Base-by-base conservation (phyloP, 2,113 vertebrate genomes). In the Cheirogaleus medius region DNA sequence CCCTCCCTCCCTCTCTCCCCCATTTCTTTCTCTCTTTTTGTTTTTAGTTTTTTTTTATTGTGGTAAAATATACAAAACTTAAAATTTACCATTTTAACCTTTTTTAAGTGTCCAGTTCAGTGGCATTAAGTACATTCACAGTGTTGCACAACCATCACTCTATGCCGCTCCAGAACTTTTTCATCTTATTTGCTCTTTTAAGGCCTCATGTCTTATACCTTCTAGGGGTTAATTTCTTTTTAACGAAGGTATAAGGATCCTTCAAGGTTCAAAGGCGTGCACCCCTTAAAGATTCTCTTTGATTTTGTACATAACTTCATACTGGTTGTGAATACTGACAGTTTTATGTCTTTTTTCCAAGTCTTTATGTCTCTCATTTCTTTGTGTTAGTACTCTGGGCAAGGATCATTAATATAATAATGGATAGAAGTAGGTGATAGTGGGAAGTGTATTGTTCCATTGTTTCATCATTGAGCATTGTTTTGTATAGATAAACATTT, bases 141-240 rank as follows among this genome's bases (percentile, higher is more conserved):
- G 0, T 54, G 69, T 47, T 7, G 1, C 52, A 3, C 12, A 3
- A 2, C 34, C 29, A 18, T 47, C 6, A 1, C 7, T 25, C 32
- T 32, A 2, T 23, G 2, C 76, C 69, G 76, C n/a, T 87, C 44
- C 6, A n/a, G 37, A 78, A 34, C 54, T 56, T 63, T 39, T 86
- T 52, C 39, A 29, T 81, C 29, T 49, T 76, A 21, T 32, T 84
- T 95, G 76, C 80, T 84, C 76, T 29, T 77, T 74, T 44, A 73
- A 76, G 42, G n/a, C 25, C 12, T 92, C 29, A 4, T 89, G 73
- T 64, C 34, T 96, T 86, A 77, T 54, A 66, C 39, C 27, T 58
- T 83, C 68, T 20, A 56, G 58, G 60, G 29, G 32, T 76, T 76
- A 58, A 32, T 68, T 77, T 90, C 25, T 92, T 85, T 89, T 94